Evolutionary conservation across 2,113 vertebrate genomes (phyloP).

Genomic region (Brachyhypopomus occidentalis): DNA sequence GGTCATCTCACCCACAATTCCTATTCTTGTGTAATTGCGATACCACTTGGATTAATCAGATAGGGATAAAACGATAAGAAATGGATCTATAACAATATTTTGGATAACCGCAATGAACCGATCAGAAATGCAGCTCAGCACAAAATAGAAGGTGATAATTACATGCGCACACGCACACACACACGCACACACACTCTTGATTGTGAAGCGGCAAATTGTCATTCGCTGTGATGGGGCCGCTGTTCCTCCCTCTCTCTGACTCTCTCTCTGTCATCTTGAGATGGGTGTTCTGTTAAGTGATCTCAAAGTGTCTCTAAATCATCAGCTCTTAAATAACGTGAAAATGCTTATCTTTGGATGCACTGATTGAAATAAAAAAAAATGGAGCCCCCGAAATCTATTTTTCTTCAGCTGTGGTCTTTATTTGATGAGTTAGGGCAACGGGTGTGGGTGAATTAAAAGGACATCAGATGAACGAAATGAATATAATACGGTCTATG

Average conservation of each 20-base stretch:
- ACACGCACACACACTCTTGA: not conserved
- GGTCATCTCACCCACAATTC: slow-evolving; percentile 40
- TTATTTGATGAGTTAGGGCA: not conserved
- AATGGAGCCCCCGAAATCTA: slow-evolving; percentile 21
- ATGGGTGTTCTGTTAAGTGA: slow-evolving; percentile 20
- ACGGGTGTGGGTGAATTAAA: not conserved
- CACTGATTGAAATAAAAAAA: slow-evolving; percentile 28
- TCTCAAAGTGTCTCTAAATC: slow-evolving; percentile 32
- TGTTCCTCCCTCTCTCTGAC: not conserved
- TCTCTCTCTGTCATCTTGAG: not conserved
- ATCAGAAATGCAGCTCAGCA: slow-evolving; percentile 35
- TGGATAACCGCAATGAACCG: slow-evolving; percentile 21
- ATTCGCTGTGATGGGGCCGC: slow-evolving; percentile 30
- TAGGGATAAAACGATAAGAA: slow-evolving; percentile 31
- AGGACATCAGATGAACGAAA: not conserved
- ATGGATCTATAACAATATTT: slow-evolving; percentile 44
- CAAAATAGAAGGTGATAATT: slow-evolving; percentile 33
- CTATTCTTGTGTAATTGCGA: slow-evolving; percentile 35
- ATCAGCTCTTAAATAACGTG: slow-evolving; percentile 18
- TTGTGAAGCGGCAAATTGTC: slow-evolving; percentile 24
- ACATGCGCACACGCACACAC: not conserved
- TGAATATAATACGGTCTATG: not conserved
- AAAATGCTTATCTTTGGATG: slow-evolving; percentile 18
- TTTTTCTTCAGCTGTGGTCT: slow-evolving; percentile 28
- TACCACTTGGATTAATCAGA: slow-evolving; percentile 45